Evolutionary conservation across 64 coral and sea anemone genomes (phyloP).

Genomic region (Astreopora myriophthalma): DNA sequence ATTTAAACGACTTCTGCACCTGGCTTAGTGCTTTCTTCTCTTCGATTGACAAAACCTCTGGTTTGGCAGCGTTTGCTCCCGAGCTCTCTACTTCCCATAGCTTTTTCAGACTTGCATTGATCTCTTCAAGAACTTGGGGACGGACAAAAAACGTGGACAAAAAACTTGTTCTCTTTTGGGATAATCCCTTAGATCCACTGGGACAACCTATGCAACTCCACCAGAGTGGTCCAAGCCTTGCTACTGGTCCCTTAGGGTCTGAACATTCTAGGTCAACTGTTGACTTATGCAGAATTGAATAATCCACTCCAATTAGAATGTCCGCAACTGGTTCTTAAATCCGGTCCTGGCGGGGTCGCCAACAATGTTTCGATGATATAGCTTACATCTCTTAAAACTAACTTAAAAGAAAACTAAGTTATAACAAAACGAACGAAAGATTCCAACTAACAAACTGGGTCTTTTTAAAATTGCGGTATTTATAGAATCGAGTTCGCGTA

Average conservation of each 20-base stretch:
- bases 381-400: too few species aligned
- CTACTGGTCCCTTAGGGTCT: constrained; percentile 58
- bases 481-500: too few species aligned
- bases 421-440: too few species aligned
- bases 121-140: not conserved
- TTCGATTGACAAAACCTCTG: not conserved
- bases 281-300: constrained; percentile 58
- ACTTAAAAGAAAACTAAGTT: too few species aligned
- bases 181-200: not conserved
- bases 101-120: not conserved
- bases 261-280: constrained; percentile 20
- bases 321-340: constrained; percentile 50
- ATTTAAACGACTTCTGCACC: constrained; percentile 1
- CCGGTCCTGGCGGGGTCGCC: too few species aligned
- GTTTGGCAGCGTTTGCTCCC: constrained; percentile 13
- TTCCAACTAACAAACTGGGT: too few species aligned
- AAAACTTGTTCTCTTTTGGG: not conserved
- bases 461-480: too few species aligned
- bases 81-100: constrained; percentile 8
- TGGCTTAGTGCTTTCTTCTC: constrained; percentile 17
- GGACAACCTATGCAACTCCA: not conserved
- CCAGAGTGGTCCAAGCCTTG: constrained; percentile 44
- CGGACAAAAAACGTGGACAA: constrained; percentile 14
- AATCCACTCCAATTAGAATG: constrained; percentile 66
- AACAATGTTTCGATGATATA: too few species aligned